Percentiles rank a stretch among this genome's conserved stretches.
Conservation (phyloP, 2,797 vertebrate genomes). For the Borostomias antarcticus region DNA sequence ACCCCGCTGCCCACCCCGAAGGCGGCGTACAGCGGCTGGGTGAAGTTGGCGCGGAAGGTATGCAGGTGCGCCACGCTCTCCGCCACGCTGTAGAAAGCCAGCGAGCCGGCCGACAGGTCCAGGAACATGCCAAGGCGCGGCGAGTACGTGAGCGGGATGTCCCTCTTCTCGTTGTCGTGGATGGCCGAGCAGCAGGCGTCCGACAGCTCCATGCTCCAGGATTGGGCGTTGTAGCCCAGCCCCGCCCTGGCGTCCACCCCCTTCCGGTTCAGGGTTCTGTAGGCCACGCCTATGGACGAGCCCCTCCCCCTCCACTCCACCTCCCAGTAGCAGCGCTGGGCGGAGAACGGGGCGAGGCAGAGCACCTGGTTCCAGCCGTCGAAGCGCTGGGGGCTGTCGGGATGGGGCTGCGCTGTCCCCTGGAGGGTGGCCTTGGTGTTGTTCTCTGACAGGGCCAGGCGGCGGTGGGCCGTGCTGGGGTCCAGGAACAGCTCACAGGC, state of each 20-base stretch:
- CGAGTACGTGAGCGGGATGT: conserved; percentile 76
- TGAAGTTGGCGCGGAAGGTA: conserved; percentile 70
- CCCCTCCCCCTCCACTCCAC: conserved; percentile 79
- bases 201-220: conserved; percentile 82
- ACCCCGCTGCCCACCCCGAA: conserved; percentile 79
- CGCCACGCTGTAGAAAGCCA: conserved; percentile 76
- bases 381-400: conserved; percentile 65
- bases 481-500: conserved; percentile 70
- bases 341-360: conserved; percentile 55
- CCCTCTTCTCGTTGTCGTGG: conserved; percentile 75
- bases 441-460: conserved; percentile 70
- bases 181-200: conserved; percentile 78
- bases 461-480: conserved; percentile 71
- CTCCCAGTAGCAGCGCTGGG: conserved; percentile 78
- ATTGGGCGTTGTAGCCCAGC: conserved; percentile 79
- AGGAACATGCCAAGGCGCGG: conserved; percentile 77
- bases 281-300: conserved; percentile 74
- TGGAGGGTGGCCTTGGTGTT: conserved; percentile 74
- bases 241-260: conserved; percentile 71
- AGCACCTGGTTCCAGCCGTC: conserved; percentile 80
- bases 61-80: conserved; percentile 73
- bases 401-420: conserved; percentile 43
- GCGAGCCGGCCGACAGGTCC: conserved; percentile 57
- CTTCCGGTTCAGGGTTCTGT: conserved; percentile 64
- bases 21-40: conserved; percentile 70